Percentiles rank a stretch among this genome's conserved stretches.
These are phyloP conservation scores for Brachionus calyciflorus DNA, from an alignment of 1,140 invertebrate species.

Conservation along the genomic window DNA sequence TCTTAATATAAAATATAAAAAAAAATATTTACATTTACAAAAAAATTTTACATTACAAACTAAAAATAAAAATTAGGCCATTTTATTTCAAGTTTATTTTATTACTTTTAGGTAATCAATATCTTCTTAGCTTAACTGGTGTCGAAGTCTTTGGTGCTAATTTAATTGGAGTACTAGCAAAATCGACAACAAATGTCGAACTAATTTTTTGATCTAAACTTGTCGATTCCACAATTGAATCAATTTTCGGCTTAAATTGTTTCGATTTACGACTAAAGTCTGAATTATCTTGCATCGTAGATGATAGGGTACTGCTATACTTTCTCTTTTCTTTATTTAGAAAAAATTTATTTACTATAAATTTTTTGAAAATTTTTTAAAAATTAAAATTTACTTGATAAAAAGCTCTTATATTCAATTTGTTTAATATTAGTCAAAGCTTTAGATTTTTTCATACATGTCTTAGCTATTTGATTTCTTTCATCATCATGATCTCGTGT, in stretches of 20 bases:
- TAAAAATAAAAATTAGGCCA: constrained; percentile 35
- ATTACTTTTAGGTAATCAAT: too few species aligned
- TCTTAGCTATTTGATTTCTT: neutral
- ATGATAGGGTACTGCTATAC: constrained; percentile 23
- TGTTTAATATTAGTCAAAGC: constrained; percentile 29
- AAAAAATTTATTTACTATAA: too few species aligned
- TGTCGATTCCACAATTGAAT: neutral
- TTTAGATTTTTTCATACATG: constrained; percentile 25
- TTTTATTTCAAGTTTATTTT: too few species aligned
- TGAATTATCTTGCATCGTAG: neutral
- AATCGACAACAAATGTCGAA: constrained; percentile 29
- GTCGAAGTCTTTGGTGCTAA: constrained; percentile 39
- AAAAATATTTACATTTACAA: constrained; percentile 9
- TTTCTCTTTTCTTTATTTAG: constrained; percentile 33
- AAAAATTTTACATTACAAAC: constrained; percentile 17
- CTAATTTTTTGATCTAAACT: neutral
- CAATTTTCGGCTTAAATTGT: neutral
- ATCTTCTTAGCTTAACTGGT: constrained; percentile 21
- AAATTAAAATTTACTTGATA: constrained; percentile 10
- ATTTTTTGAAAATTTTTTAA: too few species aligned
- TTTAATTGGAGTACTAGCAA: constrained; percentile 42
- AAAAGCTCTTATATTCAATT: constrained; percentile 31
- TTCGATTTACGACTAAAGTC: neutral
- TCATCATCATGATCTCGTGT: neutral
- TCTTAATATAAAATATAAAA: neutral